Conservation (phyloP, 37 sponge, comb jelly and placozoan genomes). For the Aplysina aerophoba region DNA sequence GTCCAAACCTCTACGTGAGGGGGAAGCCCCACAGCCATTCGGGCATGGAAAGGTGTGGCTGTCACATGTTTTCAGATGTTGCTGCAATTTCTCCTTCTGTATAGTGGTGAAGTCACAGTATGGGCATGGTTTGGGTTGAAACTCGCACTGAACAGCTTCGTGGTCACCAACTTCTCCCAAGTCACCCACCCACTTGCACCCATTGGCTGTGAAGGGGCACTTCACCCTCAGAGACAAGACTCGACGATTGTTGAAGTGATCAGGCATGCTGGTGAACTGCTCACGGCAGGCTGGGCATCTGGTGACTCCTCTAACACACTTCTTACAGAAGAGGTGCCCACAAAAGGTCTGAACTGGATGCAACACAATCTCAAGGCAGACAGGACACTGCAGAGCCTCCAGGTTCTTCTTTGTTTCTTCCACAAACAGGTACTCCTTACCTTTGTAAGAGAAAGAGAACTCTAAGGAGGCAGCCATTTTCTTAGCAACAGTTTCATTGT, state of each 20-base stretch:
- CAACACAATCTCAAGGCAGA: background rate
- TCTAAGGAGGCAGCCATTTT: no score
- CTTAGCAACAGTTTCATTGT: no score
- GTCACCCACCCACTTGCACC: no score
- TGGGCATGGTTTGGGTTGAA: no score
- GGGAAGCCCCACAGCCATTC: no score
- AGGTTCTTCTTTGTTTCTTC: background rate
- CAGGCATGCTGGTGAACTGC: background rate
- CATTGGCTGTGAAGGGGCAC: background rate
- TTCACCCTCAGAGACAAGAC: background rate
- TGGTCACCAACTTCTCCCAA: no score
- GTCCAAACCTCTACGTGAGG: no score
- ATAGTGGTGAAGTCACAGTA: no score
- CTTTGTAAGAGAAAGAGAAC: background rate
- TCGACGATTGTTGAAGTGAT: background rate
- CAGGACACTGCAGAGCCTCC: background rate
- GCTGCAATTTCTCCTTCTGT: no score
- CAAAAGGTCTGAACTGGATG: conserved; percentile 19
- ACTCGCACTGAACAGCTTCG: no score
- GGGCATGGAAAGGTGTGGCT: no score
- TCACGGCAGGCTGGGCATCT: background rate
- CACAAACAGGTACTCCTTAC: background rate
- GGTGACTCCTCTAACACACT: background rate
- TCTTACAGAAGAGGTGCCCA: conserved; percentile 23
- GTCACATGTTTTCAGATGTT: no score